These are phyloP conservation scores for Caradrina kadenii DNA, from an alignment of 2,888 invertebrate species.

Conservation along the genomic window DNA sequence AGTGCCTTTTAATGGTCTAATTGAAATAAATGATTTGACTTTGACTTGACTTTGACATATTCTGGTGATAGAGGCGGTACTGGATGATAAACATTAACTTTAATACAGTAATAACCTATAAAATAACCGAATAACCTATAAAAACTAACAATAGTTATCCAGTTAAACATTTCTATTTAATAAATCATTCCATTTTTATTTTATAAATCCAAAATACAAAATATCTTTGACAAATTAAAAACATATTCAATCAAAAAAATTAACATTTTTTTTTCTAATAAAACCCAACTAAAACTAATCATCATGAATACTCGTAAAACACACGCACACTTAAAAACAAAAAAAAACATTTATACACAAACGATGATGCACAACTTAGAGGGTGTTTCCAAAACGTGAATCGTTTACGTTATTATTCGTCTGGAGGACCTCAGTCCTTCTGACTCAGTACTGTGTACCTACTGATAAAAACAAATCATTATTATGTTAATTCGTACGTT, in stretches of 20 bases:
- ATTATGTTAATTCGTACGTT: constrained; percentile 77
- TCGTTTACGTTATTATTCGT: constrained; percentile 64
- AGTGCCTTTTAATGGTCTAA: no score
- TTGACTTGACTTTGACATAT: no score
- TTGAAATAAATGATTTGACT: no score
- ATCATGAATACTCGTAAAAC: constrained; percentile 33
- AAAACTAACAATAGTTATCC: no score
- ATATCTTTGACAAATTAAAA: background rate
- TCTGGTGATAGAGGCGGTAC: no score
- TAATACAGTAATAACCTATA: no score
- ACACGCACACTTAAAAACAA: constrained; percentile 20
- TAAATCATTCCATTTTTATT: no score
- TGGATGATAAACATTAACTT: no score
- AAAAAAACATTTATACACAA: constrained; percentile 2
- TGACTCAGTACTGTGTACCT: constrained; percentile 68
- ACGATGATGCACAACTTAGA: constrained; percentile 52
- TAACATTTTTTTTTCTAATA: background rate
- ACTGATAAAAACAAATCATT: constrained; percentile 69
- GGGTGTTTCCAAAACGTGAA: constrained; percentile 75
- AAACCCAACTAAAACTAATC: constrained; percentile 9
- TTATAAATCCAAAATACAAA: background rate
- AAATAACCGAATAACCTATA: no score
- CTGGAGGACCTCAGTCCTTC: constrained; percentile 28
- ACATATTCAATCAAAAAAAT: background rate
- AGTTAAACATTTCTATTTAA: no score